Evolutionary conservation across 2,888 invertebrate species (phyloP).

Genomic region (Andrena flavipes): DNA sequence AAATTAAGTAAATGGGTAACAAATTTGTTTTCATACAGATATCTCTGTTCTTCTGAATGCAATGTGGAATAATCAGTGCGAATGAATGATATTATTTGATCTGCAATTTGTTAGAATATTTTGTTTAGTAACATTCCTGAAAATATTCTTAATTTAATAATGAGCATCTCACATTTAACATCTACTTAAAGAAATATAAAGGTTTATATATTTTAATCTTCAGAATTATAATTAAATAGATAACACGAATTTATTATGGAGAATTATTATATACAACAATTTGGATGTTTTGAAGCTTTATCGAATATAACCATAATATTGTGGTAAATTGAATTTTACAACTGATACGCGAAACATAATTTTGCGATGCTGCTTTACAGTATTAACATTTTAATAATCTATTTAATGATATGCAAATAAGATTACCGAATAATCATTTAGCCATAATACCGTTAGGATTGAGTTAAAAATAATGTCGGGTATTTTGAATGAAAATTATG

Average conservation of each 20-base stretch:
- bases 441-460: background rate
- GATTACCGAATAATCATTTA: background rate
- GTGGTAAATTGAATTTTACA: background rate
- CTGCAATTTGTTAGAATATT: no score
- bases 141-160: no score
- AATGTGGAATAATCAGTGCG: no score
- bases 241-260: no score
- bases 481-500: conserved; percentile 1
- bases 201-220: no score
- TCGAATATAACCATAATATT: background rate
- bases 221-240: no score
- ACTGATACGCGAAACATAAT: background rate
- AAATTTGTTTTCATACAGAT: background rate
- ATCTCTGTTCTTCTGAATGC: background rate
- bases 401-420: background rate
- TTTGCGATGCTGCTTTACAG: background rate
- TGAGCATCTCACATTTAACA: no score
- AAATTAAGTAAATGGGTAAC: background rate
- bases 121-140: no score
- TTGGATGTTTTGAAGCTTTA: background rate
- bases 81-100: no score
- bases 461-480: conserved; percentile 8
- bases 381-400: background rate
- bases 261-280: no score
- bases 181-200: no score